These are phyloP conservation scores for Cryptotis parvus DNA, from an alignment of 2,113 vertebrate species.

Conservation along the genomic window DNA sequence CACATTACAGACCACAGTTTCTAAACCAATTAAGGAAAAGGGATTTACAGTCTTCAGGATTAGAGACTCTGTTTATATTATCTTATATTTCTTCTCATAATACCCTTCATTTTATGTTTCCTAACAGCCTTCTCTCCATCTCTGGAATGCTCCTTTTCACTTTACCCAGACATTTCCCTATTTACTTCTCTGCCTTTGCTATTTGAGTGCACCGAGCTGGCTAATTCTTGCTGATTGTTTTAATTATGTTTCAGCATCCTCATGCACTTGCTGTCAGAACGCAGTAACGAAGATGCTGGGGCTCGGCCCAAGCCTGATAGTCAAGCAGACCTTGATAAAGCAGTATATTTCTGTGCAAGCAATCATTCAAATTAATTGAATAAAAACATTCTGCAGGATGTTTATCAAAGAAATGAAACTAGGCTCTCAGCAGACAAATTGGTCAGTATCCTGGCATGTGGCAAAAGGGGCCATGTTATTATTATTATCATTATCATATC, in stretches of 20 bases:
- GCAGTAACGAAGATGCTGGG: not conserved
- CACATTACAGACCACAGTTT: conserved; percentile 88
- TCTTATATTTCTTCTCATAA: conserved; percentile 89
- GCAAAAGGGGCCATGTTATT: conserved; percentile 54
- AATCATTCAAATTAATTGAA: conserved; percentile 75
- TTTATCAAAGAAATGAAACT: conserved; percentile 71
- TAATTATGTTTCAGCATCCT: conserved; percentile 78
- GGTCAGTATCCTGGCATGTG: conserved; percentile 63
- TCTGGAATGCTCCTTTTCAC: conserved; percentile 56
- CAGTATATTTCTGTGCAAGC: conserved; percentile 68
- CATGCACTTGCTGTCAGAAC: conserved; percentile 25
- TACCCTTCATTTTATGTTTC: conserved; percentile 84
- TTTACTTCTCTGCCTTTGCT: conserved; percentile 77
- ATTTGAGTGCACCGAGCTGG: conserved; percentile 78
- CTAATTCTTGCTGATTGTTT: conserved; percentile 81
- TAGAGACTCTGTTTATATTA: conserved; percentile 90
- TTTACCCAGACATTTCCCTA: conserved; percentile 55
- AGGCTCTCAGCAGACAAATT: conserved; percentile 57
- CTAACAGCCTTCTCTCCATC: conserved; percentile 83
- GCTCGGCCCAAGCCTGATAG: conserved; percentile 63
- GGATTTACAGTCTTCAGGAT: conserved; percentile 90
- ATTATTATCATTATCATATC: conserved; percentile 31
- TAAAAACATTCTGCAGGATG: conserved; percentile 76
- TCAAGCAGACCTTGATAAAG: conserved; percentile 81
- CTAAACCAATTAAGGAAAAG: conserved; percentile 92